Evolutionary conservation across 2,113 vertebrate genomes (phyloP).

Genomic region (Colossoma macropomum): DNA sequence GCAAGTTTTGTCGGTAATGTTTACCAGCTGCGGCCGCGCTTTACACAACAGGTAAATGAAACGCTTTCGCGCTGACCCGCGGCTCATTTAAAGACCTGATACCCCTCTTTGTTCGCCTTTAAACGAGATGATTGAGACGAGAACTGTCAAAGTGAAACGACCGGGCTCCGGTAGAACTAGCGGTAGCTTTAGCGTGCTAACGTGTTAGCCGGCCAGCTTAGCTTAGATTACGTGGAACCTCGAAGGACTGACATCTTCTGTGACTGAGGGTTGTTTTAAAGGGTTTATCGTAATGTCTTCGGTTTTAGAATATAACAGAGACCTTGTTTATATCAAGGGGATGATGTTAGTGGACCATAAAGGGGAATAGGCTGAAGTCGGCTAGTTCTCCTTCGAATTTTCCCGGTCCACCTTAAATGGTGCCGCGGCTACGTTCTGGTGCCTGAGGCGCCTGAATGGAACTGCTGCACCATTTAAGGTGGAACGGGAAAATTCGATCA

Average conservation of each 20-base stretch:
- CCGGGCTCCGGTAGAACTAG: not conserved
- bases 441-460: no score
- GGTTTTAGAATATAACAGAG: no score
- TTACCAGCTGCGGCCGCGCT: not conserved
- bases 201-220: not conserved
- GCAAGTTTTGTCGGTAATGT: not conserved
- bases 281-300: not conserved
- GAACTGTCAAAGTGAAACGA: not conserved
- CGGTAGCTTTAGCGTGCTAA: not conserved
- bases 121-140: not conserved
- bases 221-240: not conserved
- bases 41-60: slow-evolving; percentile 14
- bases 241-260: not conserved
- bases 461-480: no score
- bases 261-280: not conserved
- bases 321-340: no score
- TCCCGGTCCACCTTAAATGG: no score
- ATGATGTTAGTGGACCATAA: no score
- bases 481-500: no score
- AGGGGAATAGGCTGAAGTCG: no score
- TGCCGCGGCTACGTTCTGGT: no score
- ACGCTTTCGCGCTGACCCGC: not conserved
- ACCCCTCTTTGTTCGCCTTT: not conserved
- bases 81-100: not conserved
- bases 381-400: no score